Evolutionary conservation across 2,113 vertebrate species (phyloP).

Genomic region (Noturus placidus): DNA sequence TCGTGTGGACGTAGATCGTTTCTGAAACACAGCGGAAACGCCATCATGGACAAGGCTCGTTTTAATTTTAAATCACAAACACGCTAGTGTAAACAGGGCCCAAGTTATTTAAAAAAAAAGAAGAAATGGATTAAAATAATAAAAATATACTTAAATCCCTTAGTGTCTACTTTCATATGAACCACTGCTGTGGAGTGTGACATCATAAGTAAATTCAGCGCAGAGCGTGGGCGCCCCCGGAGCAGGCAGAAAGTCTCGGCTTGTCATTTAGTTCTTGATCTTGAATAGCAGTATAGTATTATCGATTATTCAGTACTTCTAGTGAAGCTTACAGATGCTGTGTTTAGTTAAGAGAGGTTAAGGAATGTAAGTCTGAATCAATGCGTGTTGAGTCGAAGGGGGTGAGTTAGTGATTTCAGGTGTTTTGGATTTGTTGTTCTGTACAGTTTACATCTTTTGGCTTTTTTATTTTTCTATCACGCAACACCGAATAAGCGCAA

Average conservation of each 20-base stretch:
- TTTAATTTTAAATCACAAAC: too few species aligned
- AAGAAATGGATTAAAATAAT: too few species aligned
- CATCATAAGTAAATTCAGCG: too few species aligned
- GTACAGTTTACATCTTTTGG: not conserved
- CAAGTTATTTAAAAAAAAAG: too few species aligned
- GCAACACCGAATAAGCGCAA: not conserved
- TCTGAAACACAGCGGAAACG: too few species aligned
- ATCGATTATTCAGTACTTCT: not conserved
- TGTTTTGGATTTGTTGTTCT: not conserved
- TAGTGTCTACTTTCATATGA: too few species aligned
- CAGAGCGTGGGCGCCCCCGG: too few species aligned
- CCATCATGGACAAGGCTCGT: too few species aligned
- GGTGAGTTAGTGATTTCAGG: not conserved
- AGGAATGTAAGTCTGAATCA: not conserved
- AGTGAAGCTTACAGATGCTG: not conserved
- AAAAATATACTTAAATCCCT: too few species aligned
- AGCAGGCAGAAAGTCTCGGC: not conserved
- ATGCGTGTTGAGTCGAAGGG: not conserved
- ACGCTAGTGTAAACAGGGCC: too few species aligned
- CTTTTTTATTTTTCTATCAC: not conserved
- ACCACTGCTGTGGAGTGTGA: too few species aligned
- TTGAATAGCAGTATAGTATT: not conserved
- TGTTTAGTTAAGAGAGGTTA: not conserved
- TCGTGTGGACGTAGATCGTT: too few species aligned
- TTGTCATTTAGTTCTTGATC: not conserved